phyloP scores from a whole-genome alignment of 1,140 invertebrate species.

The Hyphantria cunea region DNA sequence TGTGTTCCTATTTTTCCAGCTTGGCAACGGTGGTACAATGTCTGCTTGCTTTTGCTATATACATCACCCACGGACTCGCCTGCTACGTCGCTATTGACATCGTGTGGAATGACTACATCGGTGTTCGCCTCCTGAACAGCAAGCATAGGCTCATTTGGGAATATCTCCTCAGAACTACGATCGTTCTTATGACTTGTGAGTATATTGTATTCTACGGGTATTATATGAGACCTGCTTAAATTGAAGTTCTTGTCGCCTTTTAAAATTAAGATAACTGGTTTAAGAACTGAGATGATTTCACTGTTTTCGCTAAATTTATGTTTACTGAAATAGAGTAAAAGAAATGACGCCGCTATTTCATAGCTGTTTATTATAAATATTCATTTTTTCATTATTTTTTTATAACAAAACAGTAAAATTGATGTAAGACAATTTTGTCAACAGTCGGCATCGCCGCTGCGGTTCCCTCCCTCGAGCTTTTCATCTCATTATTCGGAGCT shows the following conservation, averaged over 20 bases:
- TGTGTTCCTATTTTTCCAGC: slow-evolving; percentile 72
- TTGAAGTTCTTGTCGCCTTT: too few relatives aligned
- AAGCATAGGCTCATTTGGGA: slow-evolving; percentile 67
- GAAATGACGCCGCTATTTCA: too few relatives aligned
- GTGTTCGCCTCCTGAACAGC: slow-evolving; percentile 55
- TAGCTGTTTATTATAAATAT: too few relatives aligned
- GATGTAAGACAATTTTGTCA: slow-evolving; percentile 1
- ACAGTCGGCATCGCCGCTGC: slow-evolving; percentile 89
- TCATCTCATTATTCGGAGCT: slow-evolving; percentile 95
- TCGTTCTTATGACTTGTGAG: slow-evolving; percentile 78
- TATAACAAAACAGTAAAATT: neutral
- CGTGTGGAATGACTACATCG: slow-evolving; percentile 85
- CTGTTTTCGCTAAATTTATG: too few relatives aligned
- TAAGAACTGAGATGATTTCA: too few relatives aligned
- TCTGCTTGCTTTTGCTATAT: slow-evolving; percentile 90
- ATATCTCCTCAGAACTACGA: slow-evolving; percentile 65
- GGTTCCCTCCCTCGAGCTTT: slow-evolving; percentile 91
- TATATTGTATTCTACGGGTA: slow-evolving; percentile 25
- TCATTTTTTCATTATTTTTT: too few relatives aligned
- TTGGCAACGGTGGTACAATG: slow-evolving; percentile 88
- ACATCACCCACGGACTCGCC: slow-evolving; percentile 92
- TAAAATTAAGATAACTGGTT: too few relatives aligned
- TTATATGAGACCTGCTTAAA: too few relatives aligned
- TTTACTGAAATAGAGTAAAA: too few relatives aligned
- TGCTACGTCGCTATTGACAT: slow-evolving; percentile 96